Percentiles rank a stretch among this genome's conserved stretches.
Conservation (phyloP, 2,888 invertebrate genomes). For the Caenorhabditis doughertyi region DNA sequence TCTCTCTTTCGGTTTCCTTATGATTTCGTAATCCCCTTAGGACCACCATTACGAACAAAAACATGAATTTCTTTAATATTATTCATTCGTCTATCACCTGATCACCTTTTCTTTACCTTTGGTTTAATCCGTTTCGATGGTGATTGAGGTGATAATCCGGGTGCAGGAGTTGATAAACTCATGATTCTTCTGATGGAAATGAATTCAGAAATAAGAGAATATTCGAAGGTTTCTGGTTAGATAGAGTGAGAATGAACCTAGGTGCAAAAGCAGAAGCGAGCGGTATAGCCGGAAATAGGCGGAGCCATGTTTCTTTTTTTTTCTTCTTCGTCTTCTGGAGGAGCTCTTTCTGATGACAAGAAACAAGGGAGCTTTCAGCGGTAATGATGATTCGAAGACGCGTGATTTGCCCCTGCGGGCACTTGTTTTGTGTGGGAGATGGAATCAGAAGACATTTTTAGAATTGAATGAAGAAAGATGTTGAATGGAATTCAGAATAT, state of each 20-base stretch:
- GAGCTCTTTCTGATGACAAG: conserved; percentile 1
- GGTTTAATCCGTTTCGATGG: conserved; percentile 51
- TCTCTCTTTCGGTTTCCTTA: conserved; percentile 11
- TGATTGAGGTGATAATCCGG: conserved; percentile 18
- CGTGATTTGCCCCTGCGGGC: conserved; percentile 57
- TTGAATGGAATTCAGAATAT: neutral
- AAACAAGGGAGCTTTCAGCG: conserved; percentile 4
- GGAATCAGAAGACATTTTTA: conserved; percentile 13
- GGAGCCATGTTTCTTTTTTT: conserved; percentile 21
- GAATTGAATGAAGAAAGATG: conserved; percentile 7
- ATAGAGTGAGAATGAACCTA: conserved; percentile 6
- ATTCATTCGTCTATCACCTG: conserved; percentile 10
- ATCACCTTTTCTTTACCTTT: conserved; percentile 23
- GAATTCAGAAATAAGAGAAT: neutral
- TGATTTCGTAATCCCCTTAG: conserved; percentile 35
- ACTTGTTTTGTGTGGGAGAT: conserved; percentile 35
- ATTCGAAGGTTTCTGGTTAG: neutral
- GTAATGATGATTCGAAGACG: conserved; percentile 57
- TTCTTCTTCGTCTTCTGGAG: conserved; percentile 1
- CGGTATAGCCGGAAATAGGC: conserved; percentile 39
- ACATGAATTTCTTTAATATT: neutral
- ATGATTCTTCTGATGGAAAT: neutral
- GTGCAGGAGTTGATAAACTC: conserved; percentile 28
- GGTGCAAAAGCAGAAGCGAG: conserved; percentile 22
- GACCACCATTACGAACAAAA: neutral